phyloP scores from a whole-genome alignment of 2,797 vertebrate species.

The Sebastes hubbsi region DNA sequence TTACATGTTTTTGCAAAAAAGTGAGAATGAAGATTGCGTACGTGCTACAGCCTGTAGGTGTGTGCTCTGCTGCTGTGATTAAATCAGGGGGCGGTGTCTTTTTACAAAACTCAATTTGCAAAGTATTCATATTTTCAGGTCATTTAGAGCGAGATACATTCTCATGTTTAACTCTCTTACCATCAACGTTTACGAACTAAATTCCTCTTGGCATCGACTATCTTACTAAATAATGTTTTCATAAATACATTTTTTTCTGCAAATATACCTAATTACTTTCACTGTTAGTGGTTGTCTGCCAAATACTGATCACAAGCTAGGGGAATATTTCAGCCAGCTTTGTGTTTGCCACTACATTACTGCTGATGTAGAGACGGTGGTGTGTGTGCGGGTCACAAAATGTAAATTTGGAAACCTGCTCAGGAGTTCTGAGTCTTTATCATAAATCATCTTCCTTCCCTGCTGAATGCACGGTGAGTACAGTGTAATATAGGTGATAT shows the following conservation, averaged over 20 bases:
- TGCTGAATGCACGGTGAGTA: constrained; percentile 40
- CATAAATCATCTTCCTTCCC: constrained; percentile 54
- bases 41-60: background rate
- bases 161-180: background rate
- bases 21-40: background rate
- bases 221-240: background rate
- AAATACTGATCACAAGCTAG: constrained; percentile 5
- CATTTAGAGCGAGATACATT: background rate
- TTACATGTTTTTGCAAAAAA: background rate
- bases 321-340: background rate
- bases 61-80: background rate
- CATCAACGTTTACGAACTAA: background rate
- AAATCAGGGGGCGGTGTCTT: background rate
- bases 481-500: constrained; percentile 53
- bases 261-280: background rate
- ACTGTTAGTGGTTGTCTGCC: constrained; percentile 13
- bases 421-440: constrained; percentile 30
- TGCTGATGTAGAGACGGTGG: background rate
- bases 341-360: background rate
- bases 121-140: background rate
- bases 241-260: background rate
- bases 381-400: constrained; percentile 20
- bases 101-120: constrained; percentile 7
- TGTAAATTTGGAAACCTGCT: constrained; percentile 39
- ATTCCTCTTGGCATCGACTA: background rate